Conservation (phyloP, 2,888 invertebrate species). For the Machimus atricapillus region DNA sequence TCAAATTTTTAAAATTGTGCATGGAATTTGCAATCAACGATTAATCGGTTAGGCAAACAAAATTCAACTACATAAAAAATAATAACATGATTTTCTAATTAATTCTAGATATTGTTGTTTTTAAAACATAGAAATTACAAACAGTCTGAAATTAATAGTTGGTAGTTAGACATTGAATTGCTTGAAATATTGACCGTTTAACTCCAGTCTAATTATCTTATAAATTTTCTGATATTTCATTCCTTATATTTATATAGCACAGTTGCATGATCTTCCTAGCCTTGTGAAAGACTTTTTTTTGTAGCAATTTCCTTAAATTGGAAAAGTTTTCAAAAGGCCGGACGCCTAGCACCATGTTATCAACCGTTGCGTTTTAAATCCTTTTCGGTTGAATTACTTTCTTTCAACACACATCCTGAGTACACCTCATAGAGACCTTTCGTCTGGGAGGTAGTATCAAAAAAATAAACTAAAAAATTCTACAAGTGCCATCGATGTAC, state of each 20-base stretch:
- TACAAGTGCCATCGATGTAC: conserved; percentile 13
- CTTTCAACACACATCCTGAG: neutral
- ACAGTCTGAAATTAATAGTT: too few relatives aligned
- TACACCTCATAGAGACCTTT: neutral
- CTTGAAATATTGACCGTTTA: too few relatives aligned
- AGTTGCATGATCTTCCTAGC: neutral
- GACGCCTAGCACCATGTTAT: neutral
- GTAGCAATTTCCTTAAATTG: neutral
- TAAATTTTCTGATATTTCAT: neutral
- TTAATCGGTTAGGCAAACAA: too few relatives aligned
- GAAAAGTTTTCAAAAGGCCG: neutral
- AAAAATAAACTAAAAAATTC: neutral
- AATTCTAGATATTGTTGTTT: too few relatives aligned
- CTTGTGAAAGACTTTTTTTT: neutral
- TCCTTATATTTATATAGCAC: neutral
- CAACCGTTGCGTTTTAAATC: neutral
- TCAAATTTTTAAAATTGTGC: too few relatives aligned
- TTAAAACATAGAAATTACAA: too few relatives aligned
- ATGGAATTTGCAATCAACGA: too few relatives aligned
- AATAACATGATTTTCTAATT: too few relatives aligned
- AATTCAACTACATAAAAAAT: too few relatives aligned
- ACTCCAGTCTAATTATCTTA: too few relatives aligned
- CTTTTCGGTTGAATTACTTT: conserved; percentile 24
- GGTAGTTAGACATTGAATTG: too few relatives aligned
- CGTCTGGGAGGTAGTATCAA: neutral